These are phyloP conservation scores for Caenorhabditis uteleia DNA, from an alignment of 2,888 invertebrate genomes.

Conservation along the genomic window DNA sequence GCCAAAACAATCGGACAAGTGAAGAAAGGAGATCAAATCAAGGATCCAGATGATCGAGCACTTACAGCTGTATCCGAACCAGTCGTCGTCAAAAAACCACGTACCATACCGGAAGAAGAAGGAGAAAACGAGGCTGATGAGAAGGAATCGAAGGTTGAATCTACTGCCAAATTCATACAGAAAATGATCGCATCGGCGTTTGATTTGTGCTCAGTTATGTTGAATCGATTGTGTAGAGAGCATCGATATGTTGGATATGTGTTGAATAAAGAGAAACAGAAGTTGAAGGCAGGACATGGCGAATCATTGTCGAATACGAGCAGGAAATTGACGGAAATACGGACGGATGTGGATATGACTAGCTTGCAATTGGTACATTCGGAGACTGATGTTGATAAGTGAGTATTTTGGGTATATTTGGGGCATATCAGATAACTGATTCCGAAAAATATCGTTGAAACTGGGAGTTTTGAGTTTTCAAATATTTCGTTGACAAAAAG, in stretches of 20 bases:
- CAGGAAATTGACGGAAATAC: slow-evolving; percentile 52
- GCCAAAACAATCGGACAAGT: slow-evolving; percentile 59
- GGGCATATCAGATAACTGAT: too few relatives aligned
- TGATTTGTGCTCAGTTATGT: slow-evolving; percentile 41
- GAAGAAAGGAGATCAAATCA: slow-evolving; percentile 59
- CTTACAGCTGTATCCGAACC: slow-evolving; percentile 21
- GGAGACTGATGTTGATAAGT: slow-evolving; percentile 61
- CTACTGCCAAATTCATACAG: slow-evolving; percentile 35
- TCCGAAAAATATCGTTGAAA: slow-evolving; percentile 13
- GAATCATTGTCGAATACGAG: slow-evolving; percentile 49
- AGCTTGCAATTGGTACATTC: slow-evolving; percentile 60
- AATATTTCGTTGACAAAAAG: too few relatives aligned
- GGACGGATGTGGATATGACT: slow-evolving; percentile 56
- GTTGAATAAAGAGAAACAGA: slow-evolving; percentile 85
- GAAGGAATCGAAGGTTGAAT: slow-evolving; percentile 36
- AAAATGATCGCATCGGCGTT: slow-evolving; percentile 40
- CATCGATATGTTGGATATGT: slow-evolving; percentile 91
- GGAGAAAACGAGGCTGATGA: background rate
- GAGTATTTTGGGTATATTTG: too few relatives aligned
- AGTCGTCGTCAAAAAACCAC: too few relatives aligned
- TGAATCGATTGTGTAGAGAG: slow-evolving; percentile 78
- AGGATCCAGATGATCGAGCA: slow-evolving; percentile 42
- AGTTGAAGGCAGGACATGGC: slow-evolving; percentile 76
- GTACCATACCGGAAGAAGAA: background rate
- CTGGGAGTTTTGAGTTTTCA: too few relatives aligned